Evolutionary conservation across 64 coral and sea anemone species (phyloP), one percentile per base, ranked within the genome.

Genomic region (Pachyseris speciosa): DNA sequence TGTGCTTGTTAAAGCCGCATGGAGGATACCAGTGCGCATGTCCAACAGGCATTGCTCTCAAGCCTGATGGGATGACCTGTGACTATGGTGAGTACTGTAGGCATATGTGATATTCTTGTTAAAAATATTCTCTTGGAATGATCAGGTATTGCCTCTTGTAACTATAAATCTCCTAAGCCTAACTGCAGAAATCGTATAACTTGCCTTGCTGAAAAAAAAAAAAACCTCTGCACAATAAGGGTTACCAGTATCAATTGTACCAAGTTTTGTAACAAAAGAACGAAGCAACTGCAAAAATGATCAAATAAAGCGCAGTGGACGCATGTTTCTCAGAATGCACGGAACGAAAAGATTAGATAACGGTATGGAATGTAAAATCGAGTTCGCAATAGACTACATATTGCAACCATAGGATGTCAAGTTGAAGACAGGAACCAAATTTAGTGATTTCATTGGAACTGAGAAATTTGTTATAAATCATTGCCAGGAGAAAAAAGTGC

Each of bases 11-110:
- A 4, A 83, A 68, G 67, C 72, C 73, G 26, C 12, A 44, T 27
- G 47, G 67, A 26, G 47, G 32, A 64, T 65, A 83, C 42, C 51
- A 38, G 9, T 94, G 92, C 25, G 86, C 92, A 60, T 94, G 92
- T 30, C 53, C 86, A 9, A 81, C 64, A 63, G 92, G 86, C 33
- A n/a, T 78, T 34, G 25, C 20, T 17, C 65, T 94, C 31, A 83
- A 73, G 28, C 36, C 53, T 17, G 78, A 94, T 58, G 78, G 57
- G 40, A 89, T 37, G 49, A 75, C 66, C 16, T 94, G 92, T 55
- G 52, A 89, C 40, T 32, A 74, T 89, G 78, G 92, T 94, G 45
- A 94, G 77, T 27, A 6, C 49, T n/a, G 30, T 15, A 55, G 11
- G 3, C 26, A 16, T n/a, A 29, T 45, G n/a, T 74, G 20, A 44